Evolutionary conservation across 2,113 vertebrate genomes (phyloP).

Genomic region (Hydrolagus affinis): DNA sequence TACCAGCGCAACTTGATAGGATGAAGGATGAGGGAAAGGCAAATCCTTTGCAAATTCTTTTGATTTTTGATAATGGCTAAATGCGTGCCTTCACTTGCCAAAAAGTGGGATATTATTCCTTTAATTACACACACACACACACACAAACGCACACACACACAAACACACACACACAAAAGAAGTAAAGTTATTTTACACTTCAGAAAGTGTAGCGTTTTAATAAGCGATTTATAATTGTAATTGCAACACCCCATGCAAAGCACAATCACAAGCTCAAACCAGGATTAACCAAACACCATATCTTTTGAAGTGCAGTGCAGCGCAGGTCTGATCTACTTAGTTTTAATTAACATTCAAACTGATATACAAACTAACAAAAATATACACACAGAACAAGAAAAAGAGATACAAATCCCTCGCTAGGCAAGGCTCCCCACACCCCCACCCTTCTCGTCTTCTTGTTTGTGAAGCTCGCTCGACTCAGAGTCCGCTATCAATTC

Average conservation of each 20-base stretch:
- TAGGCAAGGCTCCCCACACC: no score
- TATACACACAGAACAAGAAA: background rate
- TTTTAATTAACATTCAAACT: constrained; percentile 22
- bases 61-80: no score
- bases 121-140: no score
- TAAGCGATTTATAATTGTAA: background rate
- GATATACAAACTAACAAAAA: background rate
- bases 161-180: no score
- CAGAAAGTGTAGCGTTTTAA: background rate
- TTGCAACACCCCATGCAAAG: background rate
- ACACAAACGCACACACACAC: no score
- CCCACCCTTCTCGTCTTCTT: background rate
- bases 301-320: background rate
- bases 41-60: no score
- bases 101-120: no score
- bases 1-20: no score
- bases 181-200: no score
- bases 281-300: background rate
- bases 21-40: no score
- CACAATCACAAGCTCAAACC: background rate
- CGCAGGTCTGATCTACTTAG: background rate
- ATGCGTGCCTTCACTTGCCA: no score
- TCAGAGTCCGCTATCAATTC: constrained; percentile 5
- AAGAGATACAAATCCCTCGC: background rate
- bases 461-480: background rate